Base-by-base conservation (phyloP, 2,797 vertebrate genomes). In the Diceros bicornis region DNA sequence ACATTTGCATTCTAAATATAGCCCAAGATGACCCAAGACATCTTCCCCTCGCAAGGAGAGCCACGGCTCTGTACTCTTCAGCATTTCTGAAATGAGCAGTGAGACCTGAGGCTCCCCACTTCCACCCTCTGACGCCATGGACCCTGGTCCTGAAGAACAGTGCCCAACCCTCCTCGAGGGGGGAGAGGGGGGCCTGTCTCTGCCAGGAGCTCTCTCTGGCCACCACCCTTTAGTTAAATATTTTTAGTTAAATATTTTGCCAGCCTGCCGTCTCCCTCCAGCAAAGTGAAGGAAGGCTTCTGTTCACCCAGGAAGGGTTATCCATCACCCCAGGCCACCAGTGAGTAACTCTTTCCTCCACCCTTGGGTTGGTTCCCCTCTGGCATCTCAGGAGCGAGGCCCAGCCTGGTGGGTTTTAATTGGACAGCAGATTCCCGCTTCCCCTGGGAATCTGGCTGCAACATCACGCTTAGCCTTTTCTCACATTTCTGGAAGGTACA, bases 1-100 rank as follows among this genome's bases (percentile, higher is more conserved):
- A 86, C 41, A 94, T 94, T 94, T 88, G 84, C 72, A 27, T 64
- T 92, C 86, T 95, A 97, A 96, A 94, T 93, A 94, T 83, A 96
- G 82, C 66, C 71, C 37, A n/a, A 27, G 62, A 86, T 92, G 96
- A 97, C 91, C 94, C 93, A 92, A 85, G 93, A 59, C 68, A 6
- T 71, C 69, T 89, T 78, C 27, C 77, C 77, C 29, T 96, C 7
- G 0, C 20, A 23, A 77, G 55, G 66, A 94, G n/a, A 29, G 4
- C 94, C 61, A 0, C 0, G 7, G 68, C 79, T 94, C 94, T 96
- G 82, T 68, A 25, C 55, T 81, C 29, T 32, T 68, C 78, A 44
- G 74, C 32, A 18, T 34, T 85, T 66, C 41, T 68, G n/a, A 93
- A 71, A 62, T 14, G n/a, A 25, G 23, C 93, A 91, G 29, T 17